Base-by-base conservation (phyloP, 2,113 vertebrate genomes). In the Oreocharis arfaki region DNA sequence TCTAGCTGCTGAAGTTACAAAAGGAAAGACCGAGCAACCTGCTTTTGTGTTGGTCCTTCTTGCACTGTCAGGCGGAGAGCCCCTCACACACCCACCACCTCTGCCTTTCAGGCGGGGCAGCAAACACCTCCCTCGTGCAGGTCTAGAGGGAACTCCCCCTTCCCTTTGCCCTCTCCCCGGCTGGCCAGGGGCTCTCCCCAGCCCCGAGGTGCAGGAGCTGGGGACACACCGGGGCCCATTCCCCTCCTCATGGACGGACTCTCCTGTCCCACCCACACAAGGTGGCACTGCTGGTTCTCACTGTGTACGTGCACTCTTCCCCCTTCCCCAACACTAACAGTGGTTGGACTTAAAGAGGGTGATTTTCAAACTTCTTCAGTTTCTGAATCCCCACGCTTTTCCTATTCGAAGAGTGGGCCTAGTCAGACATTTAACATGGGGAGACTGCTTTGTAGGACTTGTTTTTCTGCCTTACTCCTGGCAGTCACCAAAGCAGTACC, bases 251-350 rank as follows among this genome's bases (percentile, higher is more conserved):
- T 3, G 56, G 61, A 28, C 11, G 4, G 92, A 37, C 30, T 57
- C 22, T 64, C 87, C 57, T 12, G 41, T 30, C 24, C 70, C 88
- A 49, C 49, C 90, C 85, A 69, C 90, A 96, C 56, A 84, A 95
- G 95, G 82, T 90, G 95, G 94, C 95, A 97, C 92, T 94, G 77
- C 74, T 84, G 77, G 39, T 77, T 87, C 63, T 81, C 81, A 57
- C 59, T n/a, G 27, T 8, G 4, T 7, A 3, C 17, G 1, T 3
- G 13, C 15, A 9, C 37, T 47, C 49, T 79, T n/a, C 57, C 57
- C 79, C 53, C 61, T 52, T 75, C 57, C n/a, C 41, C 82, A 59
- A 15, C 33, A 9, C 27, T 28, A n/a, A 28, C 17, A 7, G 3
- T 8, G 23, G 9, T 1, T 16, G 50, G 22, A 61, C 37, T 67